A percentile compares a stretch with the other conserved stretches of the same genome.
Evolutionary conservation across 2,888 invertebrate species (phyloP).

Genomic region (Drosophila paracracens): DNA sequence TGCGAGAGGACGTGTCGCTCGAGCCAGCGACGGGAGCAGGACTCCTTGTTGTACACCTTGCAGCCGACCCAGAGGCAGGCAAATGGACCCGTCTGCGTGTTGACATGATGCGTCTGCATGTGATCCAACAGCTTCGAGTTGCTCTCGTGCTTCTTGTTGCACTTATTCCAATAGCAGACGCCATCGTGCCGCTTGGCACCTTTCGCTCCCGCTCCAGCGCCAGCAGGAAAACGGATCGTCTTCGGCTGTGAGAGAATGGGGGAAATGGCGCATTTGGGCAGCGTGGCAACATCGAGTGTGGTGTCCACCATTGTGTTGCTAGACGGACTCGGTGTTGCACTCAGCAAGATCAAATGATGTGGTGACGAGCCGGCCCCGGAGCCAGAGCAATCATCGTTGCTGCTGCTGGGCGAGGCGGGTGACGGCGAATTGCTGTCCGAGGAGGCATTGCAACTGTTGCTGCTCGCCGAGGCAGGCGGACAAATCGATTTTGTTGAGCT

Average conservation of each 20-base stretch:
- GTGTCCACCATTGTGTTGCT: conserved; percentile 84
- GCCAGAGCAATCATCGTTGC: conserved; percentile 44
- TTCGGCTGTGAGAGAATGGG: conserved; percentile 93
- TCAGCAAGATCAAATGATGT: conserved; percentile 74
- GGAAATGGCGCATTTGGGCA: conserved; percentile 86
- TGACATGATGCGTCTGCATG: conserved; percentile 94
- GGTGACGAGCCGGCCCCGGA: conserved; percentile 62
- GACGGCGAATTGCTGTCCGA: conserved; percentile 86
- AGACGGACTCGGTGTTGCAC: conserved; percentile 68
- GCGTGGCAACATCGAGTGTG: conserved; percentile 59
- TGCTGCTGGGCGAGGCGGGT: conserved; percentile 70
- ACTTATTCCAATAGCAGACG: conserved; percentile 93
- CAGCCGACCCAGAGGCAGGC: conserved; percentile 97
- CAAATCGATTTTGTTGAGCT: conserved; percentile 61
- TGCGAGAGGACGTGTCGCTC: conserved; percentile 96
- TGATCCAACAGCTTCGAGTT: conserved; percentile 94
- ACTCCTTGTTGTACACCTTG: conserved; percentile 96
- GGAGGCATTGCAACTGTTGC: conserved; percentile 81
- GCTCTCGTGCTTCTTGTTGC: conserved; percentile 91
- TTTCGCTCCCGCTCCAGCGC: conserved; percentile 84
- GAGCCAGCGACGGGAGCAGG: conserved; percentile 96
- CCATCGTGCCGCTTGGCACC: conserved; percentile 85
- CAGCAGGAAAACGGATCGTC: conserved; percentile 91
- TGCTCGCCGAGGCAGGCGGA: conserved; percentile 74
- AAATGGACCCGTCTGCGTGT: conserved; percentile 93